Evolutionary conservation across 2,888 invertebrate genomes (phyloP).

Genomic region (Drosophila multiciliata): DNA sequence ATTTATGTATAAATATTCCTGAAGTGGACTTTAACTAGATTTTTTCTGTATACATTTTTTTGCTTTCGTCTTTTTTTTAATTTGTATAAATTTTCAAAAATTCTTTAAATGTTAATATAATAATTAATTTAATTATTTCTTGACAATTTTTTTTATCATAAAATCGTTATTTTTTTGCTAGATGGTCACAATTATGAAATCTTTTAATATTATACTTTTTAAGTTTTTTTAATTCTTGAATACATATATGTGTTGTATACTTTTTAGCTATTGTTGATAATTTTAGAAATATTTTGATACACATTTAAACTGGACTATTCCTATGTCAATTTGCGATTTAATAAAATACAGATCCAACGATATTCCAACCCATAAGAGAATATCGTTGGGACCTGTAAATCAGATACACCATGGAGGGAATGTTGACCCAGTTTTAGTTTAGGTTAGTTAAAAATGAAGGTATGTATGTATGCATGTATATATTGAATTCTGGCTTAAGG

Average conservation of each 20-base stretch:
- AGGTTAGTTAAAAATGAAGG: background rate
- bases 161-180: constrained; percentile 16
- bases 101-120: constrained; percentile 34
- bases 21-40: constrained; percentile 8
- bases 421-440: constrained; percentile 9
- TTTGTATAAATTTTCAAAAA: constrained; percentile 62
- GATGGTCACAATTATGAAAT: constrained; percentile 32
- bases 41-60: constrained; percentile 44
- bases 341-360: background rate
- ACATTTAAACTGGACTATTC: background rate
- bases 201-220: constrained; percentile 6
- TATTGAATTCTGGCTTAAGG: constrained; percentile 50
- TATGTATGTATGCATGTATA: constrained; percentile 1
- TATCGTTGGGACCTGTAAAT: background rate
- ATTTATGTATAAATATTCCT: constrained; percentile 33
- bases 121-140: constrained; percentile 30
- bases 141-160: constrained; percentile 33
- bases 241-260: constrained; percentile 18
- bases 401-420: background rate
- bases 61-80: constrained; percentile 21
- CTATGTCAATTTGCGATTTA: background rate
- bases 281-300: background rate
- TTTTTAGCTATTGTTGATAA: constrained; percentile 8
- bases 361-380: background rate
- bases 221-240: constrained; percentile 24